Evolutionary conservation across 1,140 invertebrate genomes (phyloP), one percentile per base, ranked within the genome.

Genomic region (Drosophila neocordata): DNA sequence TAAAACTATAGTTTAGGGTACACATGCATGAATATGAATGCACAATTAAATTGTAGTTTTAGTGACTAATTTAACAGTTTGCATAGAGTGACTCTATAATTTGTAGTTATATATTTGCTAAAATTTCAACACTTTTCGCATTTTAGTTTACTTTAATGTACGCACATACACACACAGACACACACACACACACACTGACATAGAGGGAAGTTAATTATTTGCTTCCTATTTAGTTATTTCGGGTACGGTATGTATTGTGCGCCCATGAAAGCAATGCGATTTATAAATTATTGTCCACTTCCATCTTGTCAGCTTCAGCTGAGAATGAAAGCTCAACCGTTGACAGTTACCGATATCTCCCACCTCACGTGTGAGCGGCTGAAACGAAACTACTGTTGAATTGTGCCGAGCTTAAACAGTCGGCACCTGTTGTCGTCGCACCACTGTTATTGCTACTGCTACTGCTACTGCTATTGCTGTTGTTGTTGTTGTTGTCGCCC

Each of bases 381-480:
- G 69, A 73, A 79, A 69, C 59, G 44, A 66, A 73, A 79, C 77
- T 79, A 69, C 55, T 68, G 38, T 51, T 27, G 67, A 75, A 24
- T 38, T 24, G 37, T 37, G 20, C 60, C 52, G 57, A n/a, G n/a
- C 18, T 11, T 11, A 61, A 62, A 53, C 57, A 68, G 58, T 67
- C 44, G 51, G 51, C 31, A 37, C 31, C 15, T 27, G 37, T 58
- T 52, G 51, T 58, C 52, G 51, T 58, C 52, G 24, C 5, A 41
- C 13, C 12, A n/a, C 7, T 15, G 41, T 8, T 15, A 5, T 2
- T 44, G 41, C 13, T 55, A 9, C 7, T 18, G 27, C 13, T 15
- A 27, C 52, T n/a, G 52, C 27, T 34, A 22, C 8, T 55, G 53
- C 27, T 18, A 20, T 13, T 13, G 53, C 27, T 55, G 12, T 7